Base-by-base conservation (phyloP, 2,113 vertebrate species). In the Lucifuga dentata region DNA sequence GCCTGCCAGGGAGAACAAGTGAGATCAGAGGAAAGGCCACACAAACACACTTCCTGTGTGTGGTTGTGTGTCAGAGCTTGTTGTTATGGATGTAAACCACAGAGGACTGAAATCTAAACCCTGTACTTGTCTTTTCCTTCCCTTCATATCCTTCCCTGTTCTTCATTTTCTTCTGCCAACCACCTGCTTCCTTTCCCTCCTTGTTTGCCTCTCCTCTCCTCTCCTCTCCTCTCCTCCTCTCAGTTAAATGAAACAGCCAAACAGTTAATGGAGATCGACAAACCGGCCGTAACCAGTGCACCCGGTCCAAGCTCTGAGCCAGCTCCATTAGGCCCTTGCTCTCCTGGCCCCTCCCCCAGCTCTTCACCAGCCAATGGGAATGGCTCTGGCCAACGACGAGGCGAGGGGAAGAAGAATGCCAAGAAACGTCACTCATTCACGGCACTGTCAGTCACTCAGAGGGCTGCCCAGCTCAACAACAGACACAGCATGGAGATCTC, bases 401-500 rank as follows among this genome's bases (percentile, higher is more conserved):
- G 81, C 0, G 96, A 98, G 41, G 94, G 96, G 83, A 98, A 98
- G 94, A 99, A 98, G 90, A 98, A 98, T 0, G 80, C 98, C 83
- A 99, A 99, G 93, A 99, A 99, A 77, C 94, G 97, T 0, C 98
- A 99, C 67, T 99, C 98, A 29, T 99, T 99, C 90, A 96, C 96
- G 0, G 95, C 97, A 0, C 94, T 99, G 81, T 97, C 96, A 20
- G 94, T 98, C 91, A 97, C 94, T 0, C 97, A 99, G 92, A 94
- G 95, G 64, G 93, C 96, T 13, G 94, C 96, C 2, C 96, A 96
- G 75, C 93, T 95, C 65, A 96, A 95, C 91, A 98, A 98, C 91
- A 93, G 97, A 68, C 98, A 98, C 86, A 99, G 97, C 79, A 98
- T 99, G 97, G 97, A 99, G 89, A 99, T 99, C 85, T 99, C 96